Evolutionary conservation across 2,888 invertebrate genomes (phyloP).

Genomic region (Asteroscopus sphinx): DNA sequence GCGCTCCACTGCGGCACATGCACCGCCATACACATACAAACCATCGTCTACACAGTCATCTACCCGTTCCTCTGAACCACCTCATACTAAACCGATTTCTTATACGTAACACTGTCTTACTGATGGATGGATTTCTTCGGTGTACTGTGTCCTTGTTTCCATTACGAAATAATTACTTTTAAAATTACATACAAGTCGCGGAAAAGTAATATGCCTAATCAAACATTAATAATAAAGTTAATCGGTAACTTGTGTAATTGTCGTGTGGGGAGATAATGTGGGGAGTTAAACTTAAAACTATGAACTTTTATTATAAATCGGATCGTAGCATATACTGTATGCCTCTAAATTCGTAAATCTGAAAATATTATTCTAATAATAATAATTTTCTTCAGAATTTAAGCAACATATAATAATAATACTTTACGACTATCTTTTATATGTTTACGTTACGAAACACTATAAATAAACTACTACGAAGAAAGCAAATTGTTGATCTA

Average conservation of each 20-base stretch:
- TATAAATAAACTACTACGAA: slow-evolving; percentile 31
- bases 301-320: slow-evolving; percentile 47
- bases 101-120: slow-evolving; percentile 37
- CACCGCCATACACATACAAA: slow-evolving; percentile 68
- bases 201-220: slow-evolving; percentile 27
- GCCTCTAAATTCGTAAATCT: slow-evolving; percentile 55
- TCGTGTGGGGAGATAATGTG: slow-evolving; percentile 44
- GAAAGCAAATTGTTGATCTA: slow-evolving; percentile 54
- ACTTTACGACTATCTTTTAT: slow-evolving; percentile 42
- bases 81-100: slow-evolving; percentile 38
- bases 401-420: slow-evolving; percentile 49
- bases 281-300: slow-evolving; percentile 28
- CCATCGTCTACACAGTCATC: slow-evolving; percentile 67
- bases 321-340: slow-evolving; percentile 44
- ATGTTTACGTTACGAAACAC: slow-evolving; percentile 37
- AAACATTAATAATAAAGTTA: slow-evolving; percentile 29
- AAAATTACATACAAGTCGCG: slow-evolving; percentile 47
- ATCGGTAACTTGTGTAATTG: slow-evolving; percentile 40
- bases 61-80: slow-evolving; percentile 69
- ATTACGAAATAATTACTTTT: slow-evolving; percentile 31
- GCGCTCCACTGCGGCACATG: slow-evolving; percentile 72
- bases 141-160: slow-evolving; percentile 34
- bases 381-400: slow-evolving; percentile 44
- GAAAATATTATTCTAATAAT: slow-evolving; percentile 46
- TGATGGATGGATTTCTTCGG: slow-evolving; percentile 26